These are phyloP conservation scores for Strigamia maritima DNA, from an alignment of 2,888 invertebrate species.

Conservation along the genomic window DNA sequence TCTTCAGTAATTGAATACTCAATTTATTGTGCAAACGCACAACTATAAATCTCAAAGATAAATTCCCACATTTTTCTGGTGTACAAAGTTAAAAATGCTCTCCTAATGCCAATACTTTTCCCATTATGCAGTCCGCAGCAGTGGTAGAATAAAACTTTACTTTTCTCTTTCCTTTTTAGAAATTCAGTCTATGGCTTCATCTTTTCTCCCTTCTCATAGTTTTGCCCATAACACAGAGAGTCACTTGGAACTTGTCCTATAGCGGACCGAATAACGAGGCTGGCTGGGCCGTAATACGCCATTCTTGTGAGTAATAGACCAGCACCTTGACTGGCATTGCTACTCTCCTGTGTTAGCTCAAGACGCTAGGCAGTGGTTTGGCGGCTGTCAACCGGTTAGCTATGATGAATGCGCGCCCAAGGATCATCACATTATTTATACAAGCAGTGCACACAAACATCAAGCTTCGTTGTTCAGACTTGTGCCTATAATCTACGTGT, in stretches of 20 bases:
- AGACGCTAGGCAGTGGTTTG: conserved; percentile 15
- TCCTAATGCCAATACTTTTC: not conserved
- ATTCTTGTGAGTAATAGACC: conserved; percentile 25
- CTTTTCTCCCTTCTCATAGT: not conserved
- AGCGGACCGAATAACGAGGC: conserved; percentile 15
- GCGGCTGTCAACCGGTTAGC: conserved; percentile 21
- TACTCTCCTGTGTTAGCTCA: conserved; percentile 4
- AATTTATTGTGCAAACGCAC: not conserved
- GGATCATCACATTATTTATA: conserved; percentile 32
- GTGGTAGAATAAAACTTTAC: not conserved
- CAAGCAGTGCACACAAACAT: conserved; percentile 10
- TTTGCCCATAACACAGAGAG: conserved; percentile 6
- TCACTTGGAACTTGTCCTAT: conserved; percentile 5
- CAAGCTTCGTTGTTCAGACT: not conserved
- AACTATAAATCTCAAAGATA: not conserved
- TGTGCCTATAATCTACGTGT: conserved; percentile 1
- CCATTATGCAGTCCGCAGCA: not conserved
- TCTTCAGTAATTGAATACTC: not conserved
- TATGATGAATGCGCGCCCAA: conserved; percentile 10
- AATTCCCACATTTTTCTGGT: not conserved
- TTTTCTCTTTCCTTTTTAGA: not conserved
- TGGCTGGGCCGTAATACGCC: conserved; percentile 27
- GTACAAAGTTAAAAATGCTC: not conserved
- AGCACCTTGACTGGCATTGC: conserved; percentile 31
- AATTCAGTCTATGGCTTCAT: not conserved